Evolutionary conservation across 2,888 invertebrate genomes (phyloP).

Genomic region (Crocallis elinguaria): DNA sequence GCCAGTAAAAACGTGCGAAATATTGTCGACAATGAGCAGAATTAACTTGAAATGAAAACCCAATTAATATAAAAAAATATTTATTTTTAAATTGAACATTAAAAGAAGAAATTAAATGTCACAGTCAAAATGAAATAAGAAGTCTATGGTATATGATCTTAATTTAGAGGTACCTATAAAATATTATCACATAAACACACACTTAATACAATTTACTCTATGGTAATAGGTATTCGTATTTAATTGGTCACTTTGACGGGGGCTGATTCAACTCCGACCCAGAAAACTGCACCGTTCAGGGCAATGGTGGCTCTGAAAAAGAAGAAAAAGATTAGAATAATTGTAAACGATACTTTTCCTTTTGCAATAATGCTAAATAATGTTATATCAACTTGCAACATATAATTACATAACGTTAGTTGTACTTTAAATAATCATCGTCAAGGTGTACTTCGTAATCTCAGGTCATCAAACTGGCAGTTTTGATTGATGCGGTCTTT

Average conservation of each 20-base stretch:
- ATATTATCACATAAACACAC: conserved; percentile 4
- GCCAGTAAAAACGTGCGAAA: not conserved
- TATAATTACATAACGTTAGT: no score
- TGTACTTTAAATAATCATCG: no score
- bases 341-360: no score
- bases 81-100: not conserved
- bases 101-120: not conserved
- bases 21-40: not conserved
- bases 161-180: conserved; percentile 9
- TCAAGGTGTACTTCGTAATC: not conserved
- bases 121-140: conserved; percentile 10
- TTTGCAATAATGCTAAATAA: no score
- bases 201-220: not conserved
- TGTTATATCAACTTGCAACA: no score
- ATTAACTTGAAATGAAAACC: not conserved
- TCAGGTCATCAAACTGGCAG: not conserved
- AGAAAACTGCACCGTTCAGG: conserved; percentile 88
- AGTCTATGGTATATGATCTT: conserved; percentile 2
- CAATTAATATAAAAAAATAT: conserved; percentile 16
- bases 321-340: conserved; percentile 33
- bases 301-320: conserved; percentile 88
- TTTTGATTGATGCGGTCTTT: not conserved
- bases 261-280: conserved; percentile 88
- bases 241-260: conserved; percentile 81
- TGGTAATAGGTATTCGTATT: conserved; percentile 7